Base-by-base conservation (phyloP, 2,113 vertebrate species). In the Jacana jacana region DNA sequence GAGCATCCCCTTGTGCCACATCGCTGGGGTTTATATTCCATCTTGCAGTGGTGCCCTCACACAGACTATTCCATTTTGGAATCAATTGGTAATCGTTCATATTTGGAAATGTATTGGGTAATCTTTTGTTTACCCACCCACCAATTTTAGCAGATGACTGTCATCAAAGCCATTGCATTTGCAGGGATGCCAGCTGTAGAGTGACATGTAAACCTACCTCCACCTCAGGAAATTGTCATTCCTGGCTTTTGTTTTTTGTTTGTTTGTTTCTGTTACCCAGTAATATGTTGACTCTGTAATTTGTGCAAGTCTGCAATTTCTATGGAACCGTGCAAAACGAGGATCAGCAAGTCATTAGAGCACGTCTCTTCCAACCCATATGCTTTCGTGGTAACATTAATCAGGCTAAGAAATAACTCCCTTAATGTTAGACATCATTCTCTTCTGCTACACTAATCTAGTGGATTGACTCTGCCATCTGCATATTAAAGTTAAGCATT, bases 391-490 rank as follows among this genome's bases (percentile, higher is more conserved):
- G 86, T 9, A 35, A 49, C 16, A 76, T 81, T n/a, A 81, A 88
- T 78, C 88, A 88, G 63, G 57, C 24, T 81, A 75, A 81, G 55
- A 88, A 89, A 71, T 46, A 75, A 75, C 73, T 91, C n/a, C 71
- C 49, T 68, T 76, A 82, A 51, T 12, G 51, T 22, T 48, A 72
- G 90, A 37, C 61, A 77, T 72, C 25, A 52, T 83, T 95, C 69
- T 90, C 93, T 88, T 96, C 90, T 88, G 93, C 94, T 63, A 31
- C 63, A 86, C 94, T 88, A 68, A 89, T 39, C 33, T 2, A 15
- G 14, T 37, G 46, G 28, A 58, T 75, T 35, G 39, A 27, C 48
- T 65, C 69, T 82, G 40, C 87, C 86, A 86, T 79, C 60, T 89
- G 87, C 92, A 77, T 51, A 8, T 69, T 58, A 20, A 91, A 89